Conservation (phyloP, 23 tunicate genomes). For the Trididemnum nubilum region DNA sequence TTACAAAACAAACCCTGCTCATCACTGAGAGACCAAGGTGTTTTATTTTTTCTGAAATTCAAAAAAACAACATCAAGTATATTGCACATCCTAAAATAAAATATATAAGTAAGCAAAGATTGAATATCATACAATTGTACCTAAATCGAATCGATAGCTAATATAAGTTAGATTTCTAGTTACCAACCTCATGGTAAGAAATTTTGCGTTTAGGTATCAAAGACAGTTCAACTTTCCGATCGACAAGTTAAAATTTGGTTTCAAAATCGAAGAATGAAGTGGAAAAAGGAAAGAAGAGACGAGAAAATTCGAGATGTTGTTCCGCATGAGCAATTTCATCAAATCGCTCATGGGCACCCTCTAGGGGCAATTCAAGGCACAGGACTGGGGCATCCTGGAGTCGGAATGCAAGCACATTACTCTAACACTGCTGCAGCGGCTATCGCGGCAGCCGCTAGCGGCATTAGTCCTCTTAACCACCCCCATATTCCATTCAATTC, state of each 20-base stretch:
- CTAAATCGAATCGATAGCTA: no score
- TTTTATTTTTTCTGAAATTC: no score
- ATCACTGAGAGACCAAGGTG: no score
- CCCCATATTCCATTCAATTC: conserved; percentile 47
- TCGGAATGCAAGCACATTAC: conserved; percentile 57
- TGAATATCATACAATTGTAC: no score
- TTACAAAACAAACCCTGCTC: no score
- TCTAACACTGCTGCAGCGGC: conserved; percentile 75
- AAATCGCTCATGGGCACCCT: conserved; percentile 38
- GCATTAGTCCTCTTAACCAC: conserved; percentile 48
- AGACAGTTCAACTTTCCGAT: conserved; percentile 68
- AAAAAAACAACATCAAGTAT: no score
- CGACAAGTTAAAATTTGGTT: conserved; percentile 95
- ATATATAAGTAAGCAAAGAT: no score
- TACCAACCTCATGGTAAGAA: no score
- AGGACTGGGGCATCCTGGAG: conserved; percentile 32
- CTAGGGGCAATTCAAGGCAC: conserved; percentile 44
- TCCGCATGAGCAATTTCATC: conserved; percentile 49
- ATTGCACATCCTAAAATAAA: no score
- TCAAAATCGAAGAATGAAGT: conserved; percentile 99
- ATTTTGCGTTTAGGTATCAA: conserved; percentile 86
- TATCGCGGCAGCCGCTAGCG: conserved; percentile 63
- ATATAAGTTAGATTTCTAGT: no score
- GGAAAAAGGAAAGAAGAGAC: conserved; percentile 96
- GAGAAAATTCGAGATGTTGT: conserved; percentile 66